These are phyloP conservation scores for Lates calcarifer DNA, from an alignment of 2,113 vertebrate species.

Conservation along the genomic window DNA sequence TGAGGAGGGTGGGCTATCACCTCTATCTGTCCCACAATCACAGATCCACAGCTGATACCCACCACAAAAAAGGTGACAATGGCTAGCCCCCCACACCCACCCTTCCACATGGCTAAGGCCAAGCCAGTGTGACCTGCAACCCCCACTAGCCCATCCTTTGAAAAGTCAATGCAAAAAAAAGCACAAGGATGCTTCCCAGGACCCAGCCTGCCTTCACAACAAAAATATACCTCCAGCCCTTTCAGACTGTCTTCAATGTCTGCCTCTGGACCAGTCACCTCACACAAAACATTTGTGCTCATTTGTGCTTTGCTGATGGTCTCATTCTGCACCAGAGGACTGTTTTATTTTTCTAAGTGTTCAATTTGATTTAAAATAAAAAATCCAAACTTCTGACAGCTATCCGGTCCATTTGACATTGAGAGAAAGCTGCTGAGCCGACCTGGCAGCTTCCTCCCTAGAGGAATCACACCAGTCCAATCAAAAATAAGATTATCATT, in stretches of 20 bases:
- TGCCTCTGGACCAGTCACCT: not conserved
- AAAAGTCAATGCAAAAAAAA: constrained; percentile 81
- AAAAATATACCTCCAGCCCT: constrained; percentile 27
- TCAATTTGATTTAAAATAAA: not conserved
- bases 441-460: constrained; percentile 35
- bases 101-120: constrained; percentile 73
- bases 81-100: constrained; percentile 53
- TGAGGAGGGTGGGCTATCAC: constrained; percentile 52
- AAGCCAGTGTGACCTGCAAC: constrained; percentile 38
- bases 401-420: constrained; percentile 1
- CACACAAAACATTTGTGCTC: not conserved
- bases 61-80: constrained; percentile 74
- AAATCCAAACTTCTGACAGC: constrained; percentile 1
- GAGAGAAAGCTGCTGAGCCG: constrained; percentile 44
- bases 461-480: constrained; percentile 41
- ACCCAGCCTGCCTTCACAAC: constrained; percentile 13
- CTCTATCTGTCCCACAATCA: constrained; percentile 66
- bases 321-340: not conserved
- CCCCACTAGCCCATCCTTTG: constrained; percentile 46
- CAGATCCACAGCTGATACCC: constrained; percentile 80
- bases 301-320: not conserved
- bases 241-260: not conserved
- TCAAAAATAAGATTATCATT: constrained; percentile 63
- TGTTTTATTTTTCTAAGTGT: not conserved
- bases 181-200: constrained; percentile 60